Base-by-base conservation (phyloP, 2,113 vertebrate species). In the Parus major region DNA sequence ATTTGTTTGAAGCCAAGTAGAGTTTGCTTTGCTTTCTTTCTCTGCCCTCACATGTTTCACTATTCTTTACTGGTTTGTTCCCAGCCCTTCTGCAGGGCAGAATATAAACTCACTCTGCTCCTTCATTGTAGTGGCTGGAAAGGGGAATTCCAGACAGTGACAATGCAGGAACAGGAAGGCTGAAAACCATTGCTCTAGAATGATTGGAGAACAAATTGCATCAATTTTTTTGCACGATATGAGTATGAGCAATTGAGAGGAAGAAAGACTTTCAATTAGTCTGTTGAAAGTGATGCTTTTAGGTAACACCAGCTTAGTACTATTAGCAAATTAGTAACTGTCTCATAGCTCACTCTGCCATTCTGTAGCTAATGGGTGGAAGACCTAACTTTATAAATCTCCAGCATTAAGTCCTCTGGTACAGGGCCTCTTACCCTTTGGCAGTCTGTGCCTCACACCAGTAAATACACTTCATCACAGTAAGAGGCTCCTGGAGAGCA, bases 401-500 rank as follows among this genome's bases (percentile, higher is more conserved):
- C 31, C 77, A 73, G 36, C 18, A 27, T 44, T 68, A 76, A 59
- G 49, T 66, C 35, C 46, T 65, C 24, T 52, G 41, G 68, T 49
- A 24, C 36, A 71, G 41, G 42, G 52, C 35, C 44, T 88, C 60
- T 80, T 53, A 77, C 2, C 79, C 68, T 83, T 53, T 82, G 63
- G 61, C 76, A 82, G 79, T 24, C 90, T 1, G 1, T 65, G 82
- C 75, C 66, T 92, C 79, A 16, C 72, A 33, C 44, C 1, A 1
- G 80, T 93, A 95, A 92, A 94, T 71, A 83, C 24, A 76, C 57
- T 91, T 91, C 82, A 86, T 88, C 71, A 81, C 71, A 42, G 13
- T 78, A 81, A 93, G 90, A 11, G 3, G 82, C 80, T 94, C 60
- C 78, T 47, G 80, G 86, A 81, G 96, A 94, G 83, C 83, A 95